Evolutionary conservation across 2,888 invertebrate species (phyloP).

Genomic region (Drosophila siamana): DNA sequence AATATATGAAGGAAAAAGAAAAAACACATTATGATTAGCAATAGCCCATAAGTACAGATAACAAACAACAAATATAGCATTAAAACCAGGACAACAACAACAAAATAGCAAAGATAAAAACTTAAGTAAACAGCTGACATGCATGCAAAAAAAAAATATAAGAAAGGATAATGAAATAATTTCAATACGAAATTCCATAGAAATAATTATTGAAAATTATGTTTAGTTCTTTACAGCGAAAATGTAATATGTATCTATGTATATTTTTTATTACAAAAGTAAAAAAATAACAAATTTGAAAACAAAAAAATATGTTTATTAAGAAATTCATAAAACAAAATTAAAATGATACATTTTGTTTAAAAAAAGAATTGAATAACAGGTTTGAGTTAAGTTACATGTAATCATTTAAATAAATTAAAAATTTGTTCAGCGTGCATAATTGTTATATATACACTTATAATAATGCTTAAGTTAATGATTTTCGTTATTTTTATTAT

Average conservation of each 20-base stretch:
- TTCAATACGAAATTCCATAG: slow-evolving; percentile 57
- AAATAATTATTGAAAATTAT: slow-evolving; percentile 37
- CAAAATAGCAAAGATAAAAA: slow-evolving; percentile 57
- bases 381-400: slow-evolving; percentile 43
- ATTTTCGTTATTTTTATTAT: slow-evolving; percentile 81
- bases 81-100: slow-evolving; percentile 35
- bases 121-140: slow-evolving; percentile 52
- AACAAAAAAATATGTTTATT: slow-evolving; percentile 32
- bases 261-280: slow-evolving; percentile 43
- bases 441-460: slow-evolving; percentile 77
- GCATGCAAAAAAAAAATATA: slow-evolving; percentile 45
- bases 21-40: slow-evolving; percentile 73
- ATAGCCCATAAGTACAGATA: slow-evolving; percentile 79
- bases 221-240: slow-evolving; percentile 55
- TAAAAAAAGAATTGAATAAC: slow-evolving; percentile 30
- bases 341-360: slow-evolving; percentile 38
- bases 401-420: slow-evolving; percentile 58
- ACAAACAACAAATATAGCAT: slow-evolving; percentile 37
- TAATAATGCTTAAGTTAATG: slow-evolving; percentile 69
- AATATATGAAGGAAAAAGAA: slow-evolving; percentile 37
- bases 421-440: slow-evolving; percentile 74
- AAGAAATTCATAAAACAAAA: slow-evolving; percentile 46
- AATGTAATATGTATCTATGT: slow-evolving; percentile 52
- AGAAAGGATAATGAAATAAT: slow-evolving; percentile 30
- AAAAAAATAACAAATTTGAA: slow-evolving; percentile 26